Evolutionary conservation across 2,888 invertebrate species (phyloP).

Genomic region (Diaphora mendica): DNA sequence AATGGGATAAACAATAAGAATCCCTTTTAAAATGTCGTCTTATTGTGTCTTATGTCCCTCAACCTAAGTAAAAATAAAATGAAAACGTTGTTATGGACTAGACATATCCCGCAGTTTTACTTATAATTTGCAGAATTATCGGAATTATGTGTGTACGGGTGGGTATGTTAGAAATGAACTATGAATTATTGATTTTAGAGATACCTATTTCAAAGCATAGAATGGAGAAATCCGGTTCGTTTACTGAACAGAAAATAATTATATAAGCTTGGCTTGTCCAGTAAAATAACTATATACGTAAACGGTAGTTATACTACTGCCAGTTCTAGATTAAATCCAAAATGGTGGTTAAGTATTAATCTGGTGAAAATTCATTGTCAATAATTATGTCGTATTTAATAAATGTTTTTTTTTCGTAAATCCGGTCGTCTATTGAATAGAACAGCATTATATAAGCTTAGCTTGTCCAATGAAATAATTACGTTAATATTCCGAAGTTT

Average conservation of each 20-base stretch:
- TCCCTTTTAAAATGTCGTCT: neutral
- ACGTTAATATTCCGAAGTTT: neutral
- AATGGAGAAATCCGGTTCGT: neutral
- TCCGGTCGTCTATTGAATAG: too few relatives aligned
- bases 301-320: too few relatives aligned
- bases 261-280: too few relatives aligned
- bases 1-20: too few relatives aligned
- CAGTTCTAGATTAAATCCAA: neutral
- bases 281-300: neutral
- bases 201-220: neutral
- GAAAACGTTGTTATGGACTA: neutral
- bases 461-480: neutral
- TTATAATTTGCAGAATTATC: neutral
- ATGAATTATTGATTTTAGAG: neutral
- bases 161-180: neutral
- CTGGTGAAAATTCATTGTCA: neutral
- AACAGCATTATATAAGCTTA: too few relatives aligned
- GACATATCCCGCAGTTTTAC: neutral
- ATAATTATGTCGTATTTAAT: constrained; percentile 18
- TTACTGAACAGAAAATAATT: neutral
- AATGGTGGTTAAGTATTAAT: neutral
- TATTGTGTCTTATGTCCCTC: neutral
- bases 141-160: too few relatives aligned
- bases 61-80: neutral
- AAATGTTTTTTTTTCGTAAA: constrained; percentile 2